A percentile compares a stretch with the other conserved stretches of the same genome.
Conservation (phyloP, 2,797 vertebrate genomes). For the Crocidura indochinensis region DNA sequence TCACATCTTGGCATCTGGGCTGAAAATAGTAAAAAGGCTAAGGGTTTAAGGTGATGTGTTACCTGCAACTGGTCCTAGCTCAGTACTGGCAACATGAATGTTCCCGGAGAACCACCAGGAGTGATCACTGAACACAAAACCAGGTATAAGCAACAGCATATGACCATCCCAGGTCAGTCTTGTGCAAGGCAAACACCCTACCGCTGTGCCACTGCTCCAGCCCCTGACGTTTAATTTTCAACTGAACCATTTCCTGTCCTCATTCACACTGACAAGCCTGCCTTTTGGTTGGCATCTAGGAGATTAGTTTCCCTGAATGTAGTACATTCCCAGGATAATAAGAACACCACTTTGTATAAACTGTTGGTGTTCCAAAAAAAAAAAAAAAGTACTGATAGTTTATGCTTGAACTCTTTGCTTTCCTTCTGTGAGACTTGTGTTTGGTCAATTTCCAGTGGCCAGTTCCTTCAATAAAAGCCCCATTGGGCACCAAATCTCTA, state of each 20-base stretch:
- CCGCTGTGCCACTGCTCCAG: too few species aligned
- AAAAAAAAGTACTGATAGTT: not conserved
- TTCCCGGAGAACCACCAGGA: too few species aligned
- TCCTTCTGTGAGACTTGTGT: not conserved
- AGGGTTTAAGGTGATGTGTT: too few species aligned
- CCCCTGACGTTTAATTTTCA: constrained; percentile 11
- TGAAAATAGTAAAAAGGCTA: too few species aligned
- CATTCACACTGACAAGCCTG: not conserved
- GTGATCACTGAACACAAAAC: too few species aligned
- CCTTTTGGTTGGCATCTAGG: not conserved
- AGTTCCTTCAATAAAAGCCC: not conserved
- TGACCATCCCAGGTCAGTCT: too few species aligned
- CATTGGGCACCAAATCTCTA: not conserved
- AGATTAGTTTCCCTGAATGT: constrained; percentile 10
- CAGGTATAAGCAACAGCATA: too few species aligned
- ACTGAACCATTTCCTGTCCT: not conserved
- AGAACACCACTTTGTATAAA: not conserved
- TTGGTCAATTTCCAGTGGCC: not conserved
- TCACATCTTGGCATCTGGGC: too few species aligned
- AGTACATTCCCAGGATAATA: not conserved
- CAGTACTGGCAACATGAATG: too few species aligned
- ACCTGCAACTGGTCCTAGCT: too few species aligned
- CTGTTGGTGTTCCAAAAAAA: not conserved
- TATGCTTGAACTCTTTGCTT: not conserved
- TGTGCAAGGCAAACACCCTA: too few species aligned